Evolutionary conservation across 92 coral and sea anemone genomes (phyloP).

Genomic region (Ricordea florida): DNA sequence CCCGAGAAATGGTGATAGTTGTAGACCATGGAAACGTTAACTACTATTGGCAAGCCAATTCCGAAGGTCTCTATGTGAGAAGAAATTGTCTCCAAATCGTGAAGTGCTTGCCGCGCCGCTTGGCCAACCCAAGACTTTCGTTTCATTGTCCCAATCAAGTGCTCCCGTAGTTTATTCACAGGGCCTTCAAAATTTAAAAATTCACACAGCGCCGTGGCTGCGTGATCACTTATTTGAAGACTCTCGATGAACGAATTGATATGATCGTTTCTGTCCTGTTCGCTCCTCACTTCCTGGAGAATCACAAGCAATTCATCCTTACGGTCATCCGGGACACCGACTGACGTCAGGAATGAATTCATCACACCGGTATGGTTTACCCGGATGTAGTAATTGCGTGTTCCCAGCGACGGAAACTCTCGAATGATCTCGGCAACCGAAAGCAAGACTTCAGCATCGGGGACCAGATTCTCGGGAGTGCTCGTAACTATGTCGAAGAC

Average conservation of each 20-base stretch:
- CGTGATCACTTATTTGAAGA: constrained; percentile 65
- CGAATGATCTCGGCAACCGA: constrained; percentile 83
- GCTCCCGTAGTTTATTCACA: constrained; percentile 72
- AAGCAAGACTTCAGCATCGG: constrained; percentile 91
- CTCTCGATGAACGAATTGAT: constrained; percentile 72
- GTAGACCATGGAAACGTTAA: constrained; percentile 79
- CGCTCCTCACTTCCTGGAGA: constrained; percentile 78
- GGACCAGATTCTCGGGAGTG: constrained; percentile 76
- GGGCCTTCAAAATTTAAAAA: constrained; percentile 85
- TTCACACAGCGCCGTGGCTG: constrained; percentile 61
- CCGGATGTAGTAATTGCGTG: constrained; percentile 85
- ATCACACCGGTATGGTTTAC: constrained; percentile 81
- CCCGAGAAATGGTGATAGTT: constrained; percentile 92
- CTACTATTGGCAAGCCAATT: constrained; percentile 63
- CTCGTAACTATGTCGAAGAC: constrained; percentile 90
- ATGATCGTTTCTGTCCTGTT: constrained; percentile 68
- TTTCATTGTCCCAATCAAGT: constrained; percentile 71
- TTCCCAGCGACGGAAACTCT: constrained; percentile 78
- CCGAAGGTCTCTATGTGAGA: constrained; percentile 69
- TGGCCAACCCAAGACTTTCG: constrained; percentile 60
- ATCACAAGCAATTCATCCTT: constrained; percentile 71
- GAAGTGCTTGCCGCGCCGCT: constrained; percentile 72
- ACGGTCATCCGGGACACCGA: constrained; percentile 83
- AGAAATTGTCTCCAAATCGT: constrained; percentile 76
- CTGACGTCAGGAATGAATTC: constrained; percentile 66